Evolutionary conservation across 2,797 vertebrate genomes (phyloP).

Genomic region (Eutrigla gurnardus): DNA sequence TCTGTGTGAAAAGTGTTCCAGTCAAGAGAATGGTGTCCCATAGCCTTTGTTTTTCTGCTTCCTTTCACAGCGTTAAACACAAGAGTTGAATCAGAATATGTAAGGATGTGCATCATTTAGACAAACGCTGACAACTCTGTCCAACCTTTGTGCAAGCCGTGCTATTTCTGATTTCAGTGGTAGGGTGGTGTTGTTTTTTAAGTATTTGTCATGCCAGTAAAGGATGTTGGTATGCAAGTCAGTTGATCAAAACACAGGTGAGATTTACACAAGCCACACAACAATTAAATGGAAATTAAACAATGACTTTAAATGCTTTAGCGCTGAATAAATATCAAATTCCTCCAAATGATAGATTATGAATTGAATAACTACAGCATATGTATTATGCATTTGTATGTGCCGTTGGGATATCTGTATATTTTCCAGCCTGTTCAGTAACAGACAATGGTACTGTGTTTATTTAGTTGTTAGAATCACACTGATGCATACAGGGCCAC

Average conservation of each 20-base stretch:
- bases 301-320: neutral
- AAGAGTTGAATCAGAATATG: constrained; percentile 19
- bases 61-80: constrained; percentile 1
- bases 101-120: neutral
- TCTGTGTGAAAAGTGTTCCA: constrained; percentile 9
- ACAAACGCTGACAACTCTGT: neutral
- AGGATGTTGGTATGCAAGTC: neutral
- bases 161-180: neutral
- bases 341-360: neutral
- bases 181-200: neutral
- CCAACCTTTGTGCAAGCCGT: neutral
- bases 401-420: neutral
- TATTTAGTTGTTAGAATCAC: neutral
- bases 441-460: neutral
- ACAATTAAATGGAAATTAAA: neutral
- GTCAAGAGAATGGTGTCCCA: neutral
- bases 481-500: neutral
- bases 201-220: constrained; percentile 1
- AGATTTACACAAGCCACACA: constrained; percentile 17
- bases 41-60: neutral
- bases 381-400: too few species aligned
- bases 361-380: neutral
- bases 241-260: constrained; percentile 25
- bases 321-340: neutral
- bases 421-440: neutral